phyloP scores from a whole-genome alignment of 2,797 vertebrate species.

The Ctenosaura bakeri region DNA sequence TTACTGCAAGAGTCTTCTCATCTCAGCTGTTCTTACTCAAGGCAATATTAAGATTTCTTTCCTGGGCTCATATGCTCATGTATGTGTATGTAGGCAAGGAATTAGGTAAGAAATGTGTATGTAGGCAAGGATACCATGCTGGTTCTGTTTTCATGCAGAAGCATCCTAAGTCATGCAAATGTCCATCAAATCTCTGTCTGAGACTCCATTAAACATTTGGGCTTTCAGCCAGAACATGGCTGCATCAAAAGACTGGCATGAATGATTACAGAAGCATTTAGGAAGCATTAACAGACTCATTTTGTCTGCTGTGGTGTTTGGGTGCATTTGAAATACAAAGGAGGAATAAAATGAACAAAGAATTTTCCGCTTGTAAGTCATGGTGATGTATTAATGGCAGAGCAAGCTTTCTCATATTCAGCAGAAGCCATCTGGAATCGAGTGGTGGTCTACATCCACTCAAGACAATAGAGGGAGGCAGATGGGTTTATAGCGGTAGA shows the following conservation, averaged over 20 bases:
- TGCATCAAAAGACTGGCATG: constrained; percentile 52
- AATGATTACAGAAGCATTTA: constrained; percentile 63
- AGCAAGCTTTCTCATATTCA: constrained; percentile 7
- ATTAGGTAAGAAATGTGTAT: background rate
- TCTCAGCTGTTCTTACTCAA: background rate
- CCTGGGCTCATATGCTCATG: background rate
- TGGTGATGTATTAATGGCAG: constrained; percentile 11
- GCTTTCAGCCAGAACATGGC: constrained; percentile 52
- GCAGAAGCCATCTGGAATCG: background rate
- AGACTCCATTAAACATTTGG: constrained; percentile 18
- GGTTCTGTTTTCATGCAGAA: constrained; percentile 25
- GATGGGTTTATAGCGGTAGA: fast-evolving
- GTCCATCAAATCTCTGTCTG: constrained; percentile 38
- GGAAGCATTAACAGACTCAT: constrained; percentile 27
- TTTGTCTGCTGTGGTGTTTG: constrained; percentile 16
- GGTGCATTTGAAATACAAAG: constrained; percentile 39
- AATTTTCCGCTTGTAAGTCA: constrained; percentile 18
- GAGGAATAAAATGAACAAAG: constrained; percentile 25
- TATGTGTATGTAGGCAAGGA: background rate
- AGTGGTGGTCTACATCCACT: background rate
- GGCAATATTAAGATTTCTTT: background rate
- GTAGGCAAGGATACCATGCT: background rate
- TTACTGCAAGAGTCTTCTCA: too few relatives aligned
- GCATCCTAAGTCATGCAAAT: background rate
- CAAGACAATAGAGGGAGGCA: fast-evolving